A percentile compares a stretch with the other conserved stretches of the same genome.
Conservation (phyloP, 2,888 invertebrate genomes). For the Cistogaster globosa region DNA sequence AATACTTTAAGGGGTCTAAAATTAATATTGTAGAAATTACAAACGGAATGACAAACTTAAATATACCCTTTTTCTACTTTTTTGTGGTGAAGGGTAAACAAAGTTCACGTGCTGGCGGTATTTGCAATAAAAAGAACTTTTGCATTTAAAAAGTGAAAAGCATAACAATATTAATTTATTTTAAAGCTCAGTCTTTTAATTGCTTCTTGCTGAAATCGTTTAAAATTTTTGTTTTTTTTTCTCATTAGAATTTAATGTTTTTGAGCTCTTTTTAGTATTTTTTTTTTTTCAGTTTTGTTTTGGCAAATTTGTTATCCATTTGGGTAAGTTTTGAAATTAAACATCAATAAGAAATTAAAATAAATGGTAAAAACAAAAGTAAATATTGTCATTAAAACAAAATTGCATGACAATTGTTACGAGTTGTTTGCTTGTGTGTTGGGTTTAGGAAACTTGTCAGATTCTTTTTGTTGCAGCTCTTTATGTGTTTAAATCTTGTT, state of each 20-base stretch:
- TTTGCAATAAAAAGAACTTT: no score
- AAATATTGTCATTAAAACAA: neutral
- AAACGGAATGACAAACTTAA: no score
- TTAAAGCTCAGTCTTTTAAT: neutral
- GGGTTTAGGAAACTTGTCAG: neutral
- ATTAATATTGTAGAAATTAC: no score
- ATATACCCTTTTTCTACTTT: no score
- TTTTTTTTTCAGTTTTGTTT: no score
- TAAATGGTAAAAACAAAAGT: neutral
- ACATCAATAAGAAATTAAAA: conserved; percentile 4
- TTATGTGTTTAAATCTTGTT: conserved; percentile 18
- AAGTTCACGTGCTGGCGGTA: no score
- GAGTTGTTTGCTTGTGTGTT: neutral
- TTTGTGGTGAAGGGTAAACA: no score
- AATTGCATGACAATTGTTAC: conserved; percentile 52
- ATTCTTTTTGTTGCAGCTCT: conserved; percentile 38
- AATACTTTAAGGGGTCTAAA: no score
- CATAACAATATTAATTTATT: neutral
- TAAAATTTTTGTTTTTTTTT: conserved; percentile 6
- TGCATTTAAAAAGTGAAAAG: no score
- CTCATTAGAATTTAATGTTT: neutral
- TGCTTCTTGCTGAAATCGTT: neutral
- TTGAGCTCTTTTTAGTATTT: conserved; percentile 26
- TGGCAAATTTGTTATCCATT: conserved; percentile 9
- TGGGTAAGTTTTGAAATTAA: conserved; percentile 37